A percentile compares a stretch with the other conserved stretches of the same genome.
Evolutionary conservation across 2,113 vertebrate species (phyloP).

Genomic region (Lycaon pictus): DNA sequence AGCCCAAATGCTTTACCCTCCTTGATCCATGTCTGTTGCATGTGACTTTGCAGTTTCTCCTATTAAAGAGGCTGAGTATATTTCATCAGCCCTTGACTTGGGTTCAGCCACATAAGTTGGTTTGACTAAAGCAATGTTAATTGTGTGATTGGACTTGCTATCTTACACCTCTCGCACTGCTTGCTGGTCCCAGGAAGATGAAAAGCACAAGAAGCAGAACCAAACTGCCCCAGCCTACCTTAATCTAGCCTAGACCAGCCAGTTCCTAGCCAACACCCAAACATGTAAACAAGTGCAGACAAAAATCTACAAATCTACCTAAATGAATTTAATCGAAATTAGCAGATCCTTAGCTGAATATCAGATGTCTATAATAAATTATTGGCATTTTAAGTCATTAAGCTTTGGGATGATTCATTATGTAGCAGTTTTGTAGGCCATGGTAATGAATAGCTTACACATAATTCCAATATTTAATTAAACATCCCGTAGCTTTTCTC

Average conservation of each 20-base stretch:
- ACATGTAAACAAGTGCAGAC: not conserved
- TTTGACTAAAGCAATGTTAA: not conserved
- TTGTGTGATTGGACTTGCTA: not conserved
- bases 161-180: not conserved
- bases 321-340: not conserved
- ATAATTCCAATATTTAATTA: not conserved
- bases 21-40: not conserved
- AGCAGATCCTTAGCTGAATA: not conserved
- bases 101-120: not conserved
- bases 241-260: not conserved
- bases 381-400: slow-evolving; percentile 5
- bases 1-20: not conserved
- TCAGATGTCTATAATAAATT: not conserved
- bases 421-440: not conserved
- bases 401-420: not conserved
- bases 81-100: not conserved
- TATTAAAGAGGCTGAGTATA: not conserved
- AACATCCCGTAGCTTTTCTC: not conserved
- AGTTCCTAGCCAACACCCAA: not conserved
- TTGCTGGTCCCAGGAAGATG: not conserved
- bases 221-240: not conserved
- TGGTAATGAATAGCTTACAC: not conserved
- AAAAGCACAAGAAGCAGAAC: not conserved
- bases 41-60: not conserved
- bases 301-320: not conserved